Conservation (phyloP, 1,140 invertebrate genomes). For the Anastatus disparis region DNA sequence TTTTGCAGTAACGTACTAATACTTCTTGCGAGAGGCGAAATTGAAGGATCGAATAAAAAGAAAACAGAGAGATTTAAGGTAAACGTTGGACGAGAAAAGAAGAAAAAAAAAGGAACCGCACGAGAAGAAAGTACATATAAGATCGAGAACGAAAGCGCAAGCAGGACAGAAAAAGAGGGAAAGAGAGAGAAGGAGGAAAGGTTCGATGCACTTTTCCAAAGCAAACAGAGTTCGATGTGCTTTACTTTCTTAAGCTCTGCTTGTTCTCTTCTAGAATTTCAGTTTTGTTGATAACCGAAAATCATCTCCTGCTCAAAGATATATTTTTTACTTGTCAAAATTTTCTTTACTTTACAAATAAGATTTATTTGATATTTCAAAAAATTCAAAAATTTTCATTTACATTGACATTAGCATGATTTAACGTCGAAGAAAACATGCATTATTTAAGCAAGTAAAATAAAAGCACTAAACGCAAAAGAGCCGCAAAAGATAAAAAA, state of each 20-base stretch:
- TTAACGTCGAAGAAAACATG: too few relatives aligned
- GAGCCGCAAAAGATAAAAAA: too few relatives aligned
- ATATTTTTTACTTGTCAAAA: slow-evolving; percentile 27
- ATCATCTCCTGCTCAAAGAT: slow-evolving; percentile 9
- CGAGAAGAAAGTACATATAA: too few relatives aligned
- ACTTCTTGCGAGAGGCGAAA: slow-evolving; percentile 22
- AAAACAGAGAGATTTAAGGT: slow-evolving; percentile 31
- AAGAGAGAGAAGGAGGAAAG: background rate
- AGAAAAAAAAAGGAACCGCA: too few relatives aligned
- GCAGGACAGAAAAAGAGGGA: too few relatives aligned
- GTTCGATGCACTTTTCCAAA: slow-evolving; percentile 43
- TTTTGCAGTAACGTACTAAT: slow-evolving; percentile 19
- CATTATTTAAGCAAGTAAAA: too few relatives aligned
- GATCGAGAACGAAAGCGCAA: too few relatives aligned
- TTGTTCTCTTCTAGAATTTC: slow-evolving; percentile 11
- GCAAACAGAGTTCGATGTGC: slow-evolving; percentile 40
- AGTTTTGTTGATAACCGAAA: slow-evolving; percentile 13
- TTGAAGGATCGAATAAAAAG: slow-evolving; percentile 14
- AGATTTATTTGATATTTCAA: too few relatives aligned
- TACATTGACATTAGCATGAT: too few relatives aligned
- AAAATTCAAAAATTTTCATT: too few relatives aligned
- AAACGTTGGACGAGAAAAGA: background rate
- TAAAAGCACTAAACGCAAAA: too few relatives aligned
- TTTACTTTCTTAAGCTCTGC: slow-evolving; percentile 32
- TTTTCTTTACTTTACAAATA: too few relatives aligned